These are phyloP conservation scores for Hetaerina titia DNA, from an alignment of 2,888 invertebrate genomes.

Conservation along the genomic window DNA sequence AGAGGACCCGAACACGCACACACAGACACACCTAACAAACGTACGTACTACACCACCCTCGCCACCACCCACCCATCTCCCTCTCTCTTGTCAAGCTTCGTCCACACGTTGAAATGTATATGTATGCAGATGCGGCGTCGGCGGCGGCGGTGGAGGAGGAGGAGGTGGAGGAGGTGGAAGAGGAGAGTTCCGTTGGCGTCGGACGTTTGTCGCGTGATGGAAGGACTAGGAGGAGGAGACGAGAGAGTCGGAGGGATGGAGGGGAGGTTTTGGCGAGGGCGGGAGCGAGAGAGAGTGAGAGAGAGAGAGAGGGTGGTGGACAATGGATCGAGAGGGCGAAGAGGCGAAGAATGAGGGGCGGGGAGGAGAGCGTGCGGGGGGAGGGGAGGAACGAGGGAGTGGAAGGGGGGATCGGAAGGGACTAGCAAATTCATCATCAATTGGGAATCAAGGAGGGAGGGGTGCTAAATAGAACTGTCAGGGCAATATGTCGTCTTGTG, in stretches of 20 bases:
- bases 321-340: constrained; percentile 51
- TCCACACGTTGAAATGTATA: constrained; percentile 64
- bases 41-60: constrained; percentile 3
- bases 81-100: constrained; percentile 36
- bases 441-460: constrained; percentile 63
- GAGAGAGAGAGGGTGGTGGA: background rate
- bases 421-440: constrained; percentile 66
- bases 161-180: background rate
- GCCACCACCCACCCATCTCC: background rate
- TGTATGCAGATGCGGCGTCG: constrained; percentile 59
- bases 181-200: constrained; percentile 50
- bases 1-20: background rate
- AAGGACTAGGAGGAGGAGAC: background rate
- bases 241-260: background rate
- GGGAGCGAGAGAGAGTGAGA: constrained; percentile 1
- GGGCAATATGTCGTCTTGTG: constrained; percentile 66
- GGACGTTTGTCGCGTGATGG: constrained; percentile 46
- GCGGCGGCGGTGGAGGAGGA: background rate
- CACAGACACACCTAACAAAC: background rate
- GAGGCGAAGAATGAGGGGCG: constrained; percentile 44
- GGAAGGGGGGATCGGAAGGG: constrained; percentile 2
- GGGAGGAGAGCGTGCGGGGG: background rate
- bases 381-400: background rate
- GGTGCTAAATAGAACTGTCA: constrained; percentile 67
- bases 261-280: background rate